phyloP scores from a whole-genome alignment of 2,888 invertebrate genomes.

The Plebejus argus region DNA sequence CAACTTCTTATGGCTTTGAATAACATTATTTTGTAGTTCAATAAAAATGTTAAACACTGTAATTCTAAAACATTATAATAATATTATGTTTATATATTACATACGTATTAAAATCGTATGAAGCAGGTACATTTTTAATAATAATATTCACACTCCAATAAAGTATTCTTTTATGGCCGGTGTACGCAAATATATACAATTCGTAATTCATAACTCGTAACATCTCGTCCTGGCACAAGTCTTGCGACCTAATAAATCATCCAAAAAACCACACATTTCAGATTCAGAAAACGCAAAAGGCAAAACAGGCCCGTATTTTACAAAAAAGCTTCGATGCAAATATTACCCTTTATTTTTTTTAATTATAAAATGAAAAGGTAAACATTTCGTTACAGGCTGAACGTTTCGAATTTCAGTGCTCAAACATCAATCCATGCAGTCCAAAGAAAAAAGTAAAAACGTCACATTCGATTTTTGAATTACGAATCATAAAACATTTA shows the following conservation, averaged over 20 bases:
- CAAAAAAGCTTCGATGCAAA: not conserved
- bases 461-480: not conserved
- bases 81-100: no score
- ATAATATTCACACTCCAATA: not conserved
- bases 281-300: not conserved
- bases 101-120: no score
- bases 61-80: not conserved
- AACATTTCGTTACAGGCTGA: not conserved
- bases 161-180: not conserved
- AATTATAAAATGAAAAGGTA: not conserved
- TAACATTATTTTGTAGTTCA: no score
- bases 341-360: not conserved
- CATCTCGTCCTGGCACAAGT: constrained; percentile 1
- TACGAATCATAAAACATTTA: not conserved
- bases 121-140: no score
- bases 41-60: not conserved
- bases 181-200: not conserved
- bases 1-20: no score
- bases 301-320: not conserved
- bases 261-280: constrained; percentile 13
- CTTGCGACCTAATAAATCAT: constrained; percentile 2
- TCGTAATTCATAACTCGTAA: not conserved
- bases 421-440: not conserved
- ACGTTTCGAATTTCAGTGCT: not conserved
- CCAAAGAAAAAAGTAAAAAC: not conserved